A percentile compares a stretch with the other conserved stretches of the same genome.
Evolutionary conservation across 2,888 invertebrate species (phyloP).

Genomic region (Marasmarcha lunaedactyla): DNA sequence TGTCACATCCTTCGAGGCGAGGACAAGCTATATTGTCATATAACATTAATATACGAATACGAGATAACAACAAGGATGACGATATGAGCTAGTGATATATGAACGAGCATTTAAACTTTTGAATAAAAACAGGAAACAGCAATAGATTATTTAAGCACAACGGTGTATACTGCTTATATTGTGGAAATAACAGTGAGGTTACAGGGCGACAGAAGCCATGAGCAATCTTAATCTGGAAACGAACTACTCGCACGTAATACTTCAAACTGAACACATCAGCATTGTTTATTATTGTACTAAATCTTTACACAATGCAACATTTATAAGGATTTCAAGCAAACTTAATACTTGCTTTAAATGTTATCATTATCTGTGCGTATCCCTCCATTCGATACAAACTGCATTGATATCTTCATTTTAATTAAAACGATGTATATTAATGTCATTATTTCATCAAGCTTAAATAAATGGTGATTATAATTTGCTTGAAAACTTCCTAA

Average conservation of each 20-base stretch:
- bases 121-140: slow-evolving; percentile 33
- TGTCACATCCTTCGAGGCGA: slow-evolving; percentile 24
- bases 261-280: background rate
- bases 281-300: background rate
- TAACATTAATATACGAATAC: slow-evolving; percentile 47
- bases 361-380: slow-evolving; percentile 32
- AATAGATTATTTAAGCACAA: slow-evolving; percentile 42
- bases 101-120: slow-evolving; percentile 25
- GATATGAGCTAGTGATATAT: slow-evolving; percentile 55
- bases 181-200: slow-evolving; percentile 43
- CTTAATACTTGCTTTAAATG: no score
- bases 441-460: slow-evolving; percentile 50
- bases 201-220: slow-evolving; percentile 38
- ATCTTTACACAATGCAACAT: background rate
- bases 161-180: slow-evolving; percentile 32
- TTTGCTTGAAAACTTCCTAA: background rate
- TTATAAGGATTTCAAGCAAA: no score
- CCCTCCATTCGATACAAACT: slow-evolving; percentile 19
- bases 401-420: slow-evolving; percentile 13
- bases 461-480: slow-evolving; percentile 19
- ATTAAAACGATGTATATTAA: slow-evolving; percentile 7
- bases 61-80: slow-evolving; percentile 55
- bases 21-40: slow-evolving; percentile 58
- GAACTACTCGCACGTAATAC: background rate
- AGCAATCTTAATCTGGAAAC: no score